Evolutionary conservation across 2,797 vertebrate species (phyloP), one percentile per base, ranked within the genome.

Genomic region (Poecile montanus): DNA sequence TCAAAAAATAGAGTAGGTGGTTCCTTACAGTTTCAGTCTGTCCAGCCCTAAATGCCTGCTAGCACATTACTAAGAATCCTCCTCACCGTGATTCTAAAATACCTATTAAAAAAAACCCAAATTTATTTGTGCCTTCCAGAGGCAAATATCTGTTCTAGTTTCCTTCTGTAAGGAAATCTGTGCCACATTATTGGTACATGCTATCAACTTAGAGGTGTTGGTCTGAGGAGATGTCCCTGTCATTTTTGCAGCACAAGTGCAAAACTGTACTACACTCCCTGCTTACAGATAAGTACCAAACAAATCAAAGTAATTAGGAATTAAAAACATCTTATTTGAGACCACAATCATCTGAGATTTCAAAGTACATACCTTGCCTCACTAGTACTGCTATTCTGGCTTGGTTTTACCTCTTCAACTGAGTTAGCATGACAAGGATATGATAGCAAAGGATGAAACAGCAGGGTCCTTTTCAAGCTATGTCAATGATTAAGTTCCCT

Each of bases 401-500:
- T 72, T 85, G 66, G 15, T 80, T 73, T 71, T 68, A 62, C 44
- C 21, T 78, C 75, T 89, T 81, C 40, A 89, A n/a, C 60, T 65
- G 83, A 89, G 45, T 88, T 94, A 72, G 65, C 71, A 20, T 60
- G 22, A 34, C 36, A 74, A 58, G 25, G 40, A 30, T 58, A 26
- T 70, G 40, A 79, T 74, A 73, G 91, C 53, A 68, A 91, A 91
- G 25, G 27, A 66, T 30, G n/a, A 72, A 82, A 32, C 2, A 26
- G 14, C 13, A 74, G 47, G 4, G 11, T 85, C 80, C 83, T 88
- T 88, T 92, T 91, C 83, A 88, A 82, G 72, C 72, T 85, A 18
- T 95, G 91, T 74, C 90, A 92, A 29, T 96, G 85, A 93, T 68
- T 94, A 75, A 57, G 16, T 71, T 89, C 56, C 6, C 22, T 67